A percentile compares a stretch with the other conserved stretches of the same genome.
Conservation (phyloP, 2,888 invertebrate species). For the Baronia brevicornis region DNA sequence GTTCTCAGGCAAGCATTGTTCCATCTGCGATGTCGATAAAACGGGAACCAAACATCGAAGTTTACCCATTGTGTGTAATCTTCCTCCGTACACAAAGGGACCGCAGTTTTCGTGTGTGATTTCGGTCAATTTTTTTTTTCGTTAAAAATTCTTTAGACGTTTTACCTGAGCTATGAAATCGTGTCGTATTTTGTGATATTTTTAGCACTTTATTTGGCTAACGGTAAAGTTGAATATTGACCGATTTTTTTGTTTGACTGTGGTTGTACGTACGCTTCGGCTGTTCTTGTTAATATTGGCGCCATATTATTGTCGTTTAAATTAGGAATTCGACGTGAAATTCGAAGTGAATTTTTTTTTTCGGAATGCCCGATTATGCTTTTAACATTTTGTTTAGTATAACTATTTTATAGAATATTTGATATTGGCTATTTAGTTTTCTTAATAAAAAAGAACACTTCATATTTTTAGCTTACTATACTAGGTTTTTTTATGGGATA, state of each 20-base stretch:
- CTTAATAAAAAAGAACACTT: too few relatives aligned
- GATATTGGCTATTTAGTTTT: too few relatives aligned
- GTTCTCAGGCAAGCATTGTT: constrained; percentile 26
- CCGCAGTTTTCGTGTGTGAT: constrained; percentile 50
- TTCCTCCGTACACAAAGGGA: constrained; percentile 52
- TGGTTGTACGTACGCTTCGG: constrained; percentile 24
- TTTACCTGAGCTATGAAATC: constrained; percentile 40
- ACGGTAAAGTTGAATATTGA: constrained; percentile 33
- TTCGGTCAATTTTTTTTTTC: constrained; percentile 38
- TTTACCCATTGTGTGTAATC: constrained; percentile 57
- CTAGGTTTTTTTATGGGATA: too few relatives aligned
- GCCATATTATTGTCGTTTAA: too few relatives aligned
- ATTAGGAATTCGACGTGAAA: too few relatives aligned
- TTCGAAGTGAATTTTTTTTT: too few relatives aligned
- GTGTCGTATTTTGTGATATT: too few relatives aligned
- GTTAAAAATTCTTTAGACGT: constrained; percentile 42
- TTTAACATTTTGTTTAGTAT: too few relatives aligned
- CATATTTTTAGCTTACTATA: too few relatives aligned
- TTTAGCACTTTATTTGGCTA: too few relatives aligned
- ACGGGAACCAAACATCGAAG: constrained; percentile 53
- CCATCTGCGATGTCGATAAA: constrained; percentile 52
- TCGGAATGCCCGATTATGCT: too few relatives aligned
- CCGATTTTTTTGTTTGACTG: constrained; percentile 21
- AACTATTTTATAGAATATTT: too few relatives aligned
- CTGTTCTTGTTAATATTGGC: constrained; percentile 33